These are phyloP conservation scores for Oscheius sp. DNA, from an alignment of 1,140 invertebrate genomes.

Conservation along the genomic window DNA sequence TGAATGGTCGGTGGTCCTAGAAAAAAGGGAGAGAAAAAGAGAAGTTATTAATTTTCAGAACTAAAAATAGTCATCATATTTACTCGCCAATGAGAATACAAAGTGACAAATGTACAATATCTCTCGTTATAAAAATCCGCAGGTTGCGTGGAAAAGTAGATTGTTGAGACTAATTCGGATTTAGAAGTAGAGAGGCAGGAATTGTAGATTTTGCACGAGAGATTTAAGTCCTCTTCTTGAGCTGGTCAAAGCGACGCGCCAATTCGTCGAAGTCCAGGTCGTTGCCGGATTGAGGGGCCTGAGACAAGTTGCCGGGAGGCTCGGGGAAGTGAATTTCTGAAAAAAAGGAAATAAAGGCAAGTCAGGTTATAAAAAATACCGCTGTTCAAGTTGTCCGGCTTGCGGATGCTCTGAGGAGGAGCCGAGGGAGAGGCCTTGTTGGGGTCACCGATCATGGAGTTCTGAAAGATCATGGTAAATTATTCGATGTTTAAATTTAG, in stretches of 20 bases:
- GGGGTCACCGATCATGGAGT: conserved; percentile 21
- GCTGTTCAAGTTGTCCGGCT: conserved; percentile 16
- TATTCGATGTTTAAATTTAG: neutral
- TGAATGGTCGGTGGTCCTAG: too few relatives aligned
- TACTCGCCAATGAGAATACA: too few relatives aligned
- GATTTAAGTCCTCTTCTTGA: conserved; percentile 36
- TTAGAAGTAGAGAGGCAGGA: too few relatives aligned
- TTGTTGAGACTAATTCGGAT: too few relatives aligned
- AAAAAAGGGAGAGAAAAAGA: too few relatives aligned
- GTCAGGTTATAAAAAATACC: neutral
- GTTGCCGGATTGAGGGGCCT: conserved; percentile 6
- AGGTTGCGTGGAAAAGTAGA: too few relatives aligned
- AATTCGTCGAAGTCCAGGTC: conserved; percentile 45
- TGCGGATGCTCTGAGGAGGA: conserved; percentile 19
- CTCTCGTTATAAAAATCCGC: too few relatives aligned
- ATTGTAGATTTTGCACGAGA: too few relatives aligned
- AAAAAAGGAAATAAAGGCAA: conserved; percentile 20
- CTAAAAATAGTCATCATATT: too few relatives aligned
- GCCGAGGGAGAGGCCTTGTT: conserved; percentile 1
- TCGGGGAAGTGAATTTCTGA: conserved; percentile 50
- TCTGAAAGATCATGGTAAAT: conserved; percentile 19
- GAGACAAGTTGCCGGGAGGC: conserved; percentile 40
- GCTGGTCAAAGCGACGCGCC: conserved; percentile 39
- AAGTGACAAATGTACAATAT: too few relatives aligned
- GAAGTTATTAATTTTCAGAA: too few relatives aligned